These are phyloP conservation scores for Coremacera marginata DNA, from an alignment of 2,888 invertebrate species.

Conservation along the genomic window DNA sequence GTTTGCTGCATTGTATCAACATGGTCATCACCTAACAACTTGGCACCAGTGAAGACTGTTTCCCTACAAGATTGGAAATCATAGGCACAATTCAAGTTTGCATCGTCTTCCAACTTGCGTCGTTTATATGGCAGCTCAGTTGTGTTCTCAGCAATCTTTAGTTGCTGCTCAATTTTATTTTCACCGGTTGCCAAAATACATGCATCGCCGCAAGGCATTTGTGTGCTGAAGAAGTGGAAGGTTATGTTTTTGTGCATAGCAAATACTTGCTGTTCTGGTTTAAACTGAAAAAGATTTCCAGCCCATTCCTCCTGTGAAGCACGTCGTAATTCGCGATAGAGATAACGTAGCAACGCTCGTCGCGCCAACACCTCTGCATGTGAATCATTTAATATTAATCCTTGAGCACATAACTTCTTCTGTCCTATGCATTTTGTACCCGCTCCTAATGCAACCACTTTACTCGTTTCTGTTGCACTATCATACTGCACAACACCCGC, in stretches of 20 bases:
- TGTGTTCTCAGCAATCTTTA: neutral
- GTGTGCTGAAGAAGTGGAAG: conserved; percentile 89
- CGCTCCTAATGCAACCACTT: conserved; percentile 86
- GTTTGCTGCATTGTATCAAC: conserved; percentile 74
- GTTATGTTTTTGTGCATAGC: conserved; percentile 72
- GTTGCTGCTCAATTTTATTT: conserved; percentile 7
- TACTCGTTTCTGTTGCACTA: conserved; percentile 56
- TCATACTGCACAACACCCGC: conserved; percentile 78
- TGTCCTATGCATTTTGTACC: conserved; percentile 93
- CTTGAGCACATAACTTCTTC: conserved; percentile 74
- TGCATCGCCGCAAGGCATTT: conserved; percentile 94
- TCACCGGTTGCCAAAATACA: conserved; percentile 76
- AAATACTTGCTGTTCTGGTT: conserved; percentile 63
- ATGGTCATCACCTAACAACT: conserved; percentile 74
- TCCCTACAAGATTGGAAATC: conserved; percentile 16
- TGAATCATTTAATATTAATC: conserved; percentile 86
- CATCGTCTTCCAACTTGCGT: conserved; percentile 33
- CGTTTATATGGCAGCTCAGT: conserved; percentile 28
- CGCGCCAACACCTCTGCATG: conserved; percentile 93
- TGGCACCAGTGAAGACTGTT: conserved; percentile 83
- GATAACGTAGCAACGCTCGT: conserved; percentile 83
- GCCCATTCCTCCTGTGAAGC: conserved; percentile 46
- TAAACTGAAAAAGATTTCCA: conserved; percentile 61
- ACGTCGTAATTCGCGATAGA: conserved; percentile 75
- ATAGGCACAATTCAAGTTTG: conserved; percentile 14